These are phyloP conservation scores for Pterocles gutturalis DNA, from an alignment of 2,113 vertebrate genomes.

Conservation along the genomic window DNA sequence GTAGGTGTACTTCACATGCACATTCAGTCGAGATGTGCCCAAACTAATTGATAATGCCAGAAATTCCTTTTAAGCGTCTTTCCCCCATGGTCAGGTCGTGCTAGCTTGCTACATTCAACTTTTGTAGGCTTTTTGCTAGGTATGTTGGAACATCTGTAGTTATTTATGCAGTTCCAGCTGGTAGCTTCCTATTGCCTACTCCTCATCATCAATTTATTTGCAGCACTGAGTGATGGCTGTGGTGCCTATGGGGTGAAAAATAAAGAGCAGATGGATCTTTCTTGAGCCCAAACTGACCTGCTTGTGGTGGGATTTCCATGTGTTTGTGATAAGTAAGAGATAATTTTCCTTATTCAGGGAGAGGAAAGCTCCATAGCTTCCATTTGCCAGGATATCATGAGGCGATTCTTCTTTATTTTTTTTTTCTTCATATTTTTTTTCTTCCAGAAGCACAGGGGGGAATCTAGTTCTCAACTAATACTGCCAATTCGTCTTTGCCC, in stretches of 20 bases:
- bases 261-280: not conserved
- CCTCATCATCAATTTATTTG: not conserved
- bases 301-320: not conserved
- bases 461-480: not conserved
- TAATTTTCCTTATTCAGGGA: not conserved
- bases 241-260: not conserved
- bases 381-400: not conserved
- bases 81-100: fast-evolving
- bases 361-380: not conserved
- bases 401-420: not conserved
- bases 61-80: not conserved
- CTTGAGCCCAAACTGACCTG: not conserved
- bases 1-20: fast-evolving
- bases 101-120: not conserved
- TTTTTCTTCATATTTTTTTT: too few species aligned
- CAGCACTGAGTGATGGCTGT: not conserved
- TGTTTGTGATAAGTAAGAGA: not conserved
- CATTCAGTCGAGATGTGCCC: fast-evolving
- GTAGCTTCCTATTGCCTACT: not conserved
- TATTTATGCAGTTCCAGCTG: not conserved
- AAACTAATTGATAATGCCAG: not conserved
- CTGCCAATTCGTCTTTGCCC: not conserved
- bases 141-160: not conserved
- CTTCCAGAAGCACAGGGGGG: not conserved
- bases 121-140: not conserved